phyloP scores from a whole-genome alignment of 2,797 vertebrate genomes.

The Aphelocoma californica region DNA sequence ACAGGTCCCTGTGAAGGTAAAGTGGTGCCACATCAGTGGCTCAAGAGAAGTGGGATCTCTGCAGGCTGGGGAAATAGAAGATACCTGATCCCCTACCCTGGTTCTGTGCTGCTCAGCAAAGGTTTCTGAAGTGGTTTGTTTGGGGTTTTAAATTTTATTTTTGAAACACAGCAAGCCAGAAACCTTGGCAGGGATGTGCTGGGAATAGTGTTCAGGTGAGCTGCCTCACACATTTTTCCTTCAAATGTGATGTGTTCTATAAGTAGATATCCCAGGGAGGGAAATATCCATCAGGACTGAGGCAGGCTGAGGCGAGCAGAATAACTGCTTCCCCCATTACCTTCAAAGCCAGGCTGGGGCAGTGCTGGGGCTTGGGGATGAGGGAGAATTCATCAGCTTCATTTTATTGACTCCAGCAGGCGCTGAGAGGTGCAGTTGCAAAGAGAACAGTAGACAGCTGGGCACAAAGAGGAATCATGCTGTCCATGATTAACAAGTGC shows the following conservation, averaged over 20 bases:
- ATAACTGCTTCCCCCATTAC: background rate
- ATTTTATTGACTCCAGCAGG: background rate
- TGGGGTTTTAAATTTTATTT: background rate
- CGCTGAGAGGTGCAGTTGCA: background rate
- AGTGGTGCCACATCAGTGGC: background rate
- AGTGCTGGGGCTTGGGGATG: background rate
- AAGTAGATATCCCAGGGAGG: background rate
- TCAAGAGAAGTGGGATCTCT: background rate
- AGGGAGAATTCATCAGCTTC: background rate
- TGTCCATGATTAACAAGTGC: background rate
- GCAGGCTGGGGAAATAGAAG: background rate
- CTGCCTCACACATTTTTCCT: background rate
- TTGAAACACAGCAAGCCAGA: background rate
- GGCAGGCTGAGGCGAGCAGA: background rate
- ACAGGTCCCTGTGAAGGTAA: background rate
- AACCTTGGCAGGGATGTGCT: background rate
- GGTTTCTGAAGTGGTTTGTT: background rate
- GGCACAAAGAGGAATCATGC: fast-evolving
- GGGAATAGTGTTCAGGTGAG: background rate
- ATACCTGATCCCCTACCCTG: background rate
- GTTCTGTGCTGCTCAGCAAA: background rate
- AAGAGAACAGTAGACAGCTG: background rate
- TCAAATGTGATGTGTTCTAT: background rate
- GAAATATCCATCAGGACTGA: background rate
- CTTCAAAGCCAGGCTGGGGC: background rate